A percentile compares a stretch with the other conserved stretches of the same genome.
Conservation (phyloP, 2,113 vertebrate species). For the Carlito syrichta region DNA sequence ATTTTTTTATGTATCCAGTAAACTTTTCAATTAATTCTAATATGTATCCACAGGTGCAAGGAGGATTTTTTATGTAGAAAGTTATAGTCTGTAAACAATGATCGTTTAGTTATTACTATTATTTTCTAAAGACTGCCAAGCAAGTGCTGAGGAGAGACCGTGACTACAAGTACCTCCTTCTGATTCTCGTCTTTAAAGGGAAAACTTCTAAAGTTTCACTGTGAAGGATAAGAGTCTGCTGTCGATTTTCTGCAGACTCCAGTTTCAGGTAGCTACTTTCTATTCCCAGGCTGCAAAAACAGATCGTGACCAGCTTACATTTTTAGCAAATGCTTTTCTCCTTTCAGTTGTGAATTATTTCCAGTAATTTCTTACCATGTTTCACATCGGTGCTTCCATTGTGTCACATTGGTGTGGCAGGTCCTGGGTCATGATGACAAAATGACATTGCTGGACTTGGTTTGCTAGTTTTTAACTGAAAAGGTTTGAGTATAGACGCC, state of each 20-base stretch:
- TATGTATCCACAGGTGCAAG: neutral
- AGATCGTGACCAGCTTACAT: neutral
- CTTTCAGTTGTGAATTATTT: neutral
- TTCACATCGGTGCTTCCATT: neutral
- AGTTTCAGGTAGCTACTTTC: neutral
- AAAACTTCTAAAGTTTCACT: neutral
- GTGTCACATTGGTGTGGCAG: neutral
- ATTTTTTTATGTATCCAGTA: neutral
- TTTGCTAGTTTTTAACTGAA: neutral
- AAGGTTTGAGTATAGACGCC: fast-evolving
- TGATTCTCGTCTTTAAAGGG: neutral
- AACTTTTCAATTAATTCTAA: neutral
- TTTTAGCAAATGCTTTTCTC: neutral
- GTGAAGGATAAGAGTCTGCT: neutral
- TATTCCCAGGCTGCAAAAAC: neutral
- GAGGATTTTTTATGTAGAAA: neutral
- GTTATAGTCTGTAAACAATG: neutral
- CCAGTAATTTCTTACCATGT: neutral
- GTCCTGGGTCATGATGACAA: neutral
- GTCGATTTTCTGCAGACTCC: neutral
- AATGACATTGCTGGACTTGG: neutral
- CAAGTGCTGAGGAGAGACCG: neutral
- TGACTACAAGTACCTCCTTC: fast-evolving
- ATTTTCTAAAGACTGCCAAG: neutral
- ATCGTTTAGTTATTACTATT: neutral